Conservation (phyloP, 2,113 vertebrate genomes). For the Corvus moneduloides region DNA sequence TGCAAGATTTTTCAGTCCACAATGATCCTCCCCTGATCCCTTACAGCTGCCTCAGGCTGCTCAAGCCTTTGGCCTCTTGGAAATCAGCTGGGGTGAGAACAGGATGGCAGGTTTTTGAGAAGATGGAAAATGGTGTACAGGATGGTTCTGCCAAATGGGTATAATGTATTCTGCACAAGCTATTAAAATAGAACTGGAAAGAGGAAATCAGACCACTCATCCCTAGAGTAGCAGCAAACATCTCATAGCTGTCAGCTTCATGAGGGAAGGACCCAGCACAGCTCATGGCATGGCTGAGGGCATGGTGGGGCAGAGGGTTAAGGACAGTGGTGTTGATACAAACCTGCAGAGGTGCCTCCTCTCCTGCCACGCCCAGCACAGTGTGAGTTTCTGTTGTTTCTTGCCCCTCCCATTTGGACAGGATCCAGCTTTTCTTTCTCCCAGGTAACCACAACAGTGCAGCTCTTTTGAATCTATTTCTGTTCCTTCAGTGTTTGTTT, state of each 20-base stretch:
- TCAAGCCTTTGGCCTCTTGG: background rate
- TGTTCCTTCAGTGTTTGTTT: slow-evolving; percentile 3
- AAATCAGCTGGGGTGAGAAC: background rate
- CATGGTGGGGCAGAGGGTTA: background rate
- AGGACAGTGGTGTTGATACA: background rate
- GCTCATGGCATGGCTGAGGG: background rate
- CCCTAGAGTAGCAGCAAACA: background rate
- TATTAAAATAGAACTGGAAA: background rate
- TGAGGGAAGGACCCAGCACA: background rate
- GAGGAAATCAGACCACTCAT: background rate
- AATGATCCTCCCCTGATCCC: background rate
- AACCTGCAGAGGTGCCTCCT: background rate
- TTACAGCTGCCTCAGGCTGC: background rate
- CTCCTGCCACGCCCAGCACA: background rate
- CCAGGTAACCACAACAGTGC: background rate
- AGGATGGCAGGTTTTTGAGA: background rate
- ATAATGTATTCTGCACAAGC: background rate
- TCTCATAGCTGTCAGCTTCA: background rate
- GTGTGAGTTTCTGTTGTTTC: background rate
- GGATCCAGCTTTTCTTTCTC: background rate
- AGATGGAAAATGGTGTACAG: background rate
- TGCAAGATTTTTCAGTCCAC: background rate
- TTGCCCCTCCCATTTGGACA: background rate
- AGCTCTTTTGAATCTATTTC: background rate
- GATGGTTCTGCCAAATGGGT: background rate